Percentiles rank a stretch among this genome's conserved stretches.
These are phyloP conservation scores for Lithobius niger DNA, from an alignment of 1,140 invertebrate genomes.

Conservation along the genomic window DNA sequence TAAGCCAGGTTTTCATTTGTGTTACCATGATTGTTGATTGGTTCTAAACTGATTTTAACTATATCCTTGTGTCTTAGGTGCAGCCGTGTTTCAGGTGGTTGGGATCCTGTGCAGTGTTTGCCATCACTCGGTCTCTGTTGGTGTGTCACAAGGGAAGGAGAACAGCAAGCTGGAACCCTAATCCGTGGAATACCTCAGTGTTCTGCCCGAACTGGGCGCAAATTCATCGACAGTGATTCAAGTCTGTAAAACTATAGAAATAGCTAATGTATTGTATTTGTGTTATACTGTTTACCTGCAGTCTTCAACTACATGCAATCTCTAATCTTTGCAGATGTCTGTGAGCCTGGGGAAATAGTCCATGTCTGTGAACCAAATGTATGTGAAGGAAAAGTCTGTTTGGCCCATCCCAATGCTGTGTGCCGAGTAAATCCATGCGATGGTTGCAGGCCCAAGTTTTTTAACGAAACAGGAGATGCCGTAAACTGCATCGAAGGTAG, in stretches of 20 bases:
- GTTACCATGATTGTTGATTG: neutral
- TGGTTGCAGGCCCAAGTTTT: conserved; percentile 28
- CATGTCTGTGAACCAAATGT: conserved; percentile 29
- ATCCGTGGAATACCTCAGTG: conserved; percentile 40
- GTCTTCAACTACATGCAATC: too few relatives aligned
- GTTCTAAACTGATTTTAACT: neutral
- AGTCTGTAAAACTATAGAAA: too few relatives aligned
- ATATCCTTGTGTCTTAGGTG: conserved; percentile 43
- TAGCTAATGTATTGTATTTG: too few relatives aligned
- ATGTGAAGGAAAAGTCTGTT: conserved; percentile 29
- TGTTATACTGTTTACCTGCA: too few relatives aligned
- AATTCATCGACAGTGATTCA: neutral
- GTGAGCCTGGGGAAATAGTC: conserved; percentile 26
- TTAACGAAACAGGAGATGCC: conserved; percentile 18
- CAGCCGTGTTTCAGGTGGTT: conserved; percentile 51
- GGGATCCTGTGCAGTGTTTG: conserved; percentile 67
- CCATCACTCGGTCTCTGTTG: conserved; percentile 65
- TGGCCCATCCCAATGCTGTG: conserved; percentile 28
- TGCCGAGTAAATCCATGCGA: conserved; percentile 32
- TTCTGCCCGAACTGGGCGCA: neutral
- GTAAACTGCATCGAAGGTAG: conserved; percentile 29
- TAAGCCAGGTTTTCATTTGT: neutral
- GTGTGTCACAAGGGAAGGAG: conserved; percentile 66
- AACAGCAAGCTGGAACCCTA: conserved; percentile 59
- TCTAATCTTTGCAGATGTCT: conserved; percentile 20